Conservation (phyloP, 1,140 invertebrate species). For the Bombus superbus region DNA sequence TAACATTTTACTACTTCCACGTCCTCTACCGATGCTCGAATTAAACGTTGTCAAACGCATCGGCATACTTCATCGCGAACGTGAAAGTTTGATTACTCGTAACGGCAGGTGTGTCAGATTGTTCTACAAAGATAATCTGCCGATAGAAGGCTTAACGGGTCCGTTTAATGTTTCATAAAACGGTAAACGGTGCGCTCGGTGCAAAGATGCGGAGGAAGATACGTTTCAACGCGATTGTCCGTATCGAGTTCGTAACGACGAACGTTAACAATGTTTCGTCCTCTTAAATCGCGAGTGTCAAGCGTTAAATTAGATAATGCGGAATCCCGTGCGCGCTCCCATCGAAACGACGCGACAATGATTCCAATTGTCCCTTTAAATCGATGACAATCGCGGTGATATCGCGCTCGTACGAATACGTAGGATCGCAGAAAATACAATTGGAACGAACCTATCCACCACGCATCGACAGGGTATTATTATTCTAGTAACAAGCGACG, state of each 20-base stretch:
- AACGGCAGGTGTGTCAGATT: slow-evolving; percentile 18
- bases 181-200: not conserved
- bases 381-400: not conserved
- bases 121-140: slow-evolving; percentile 20
- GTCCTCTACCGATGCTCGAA: not conserved
- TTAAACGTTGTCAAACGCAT: not conserved
- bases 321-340: not conserved
- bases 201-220: slow-evolving; percentile 8
- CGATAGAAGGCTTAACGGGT: slow-evolving; percentile 8
- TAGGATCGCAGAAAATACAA: not conserved
- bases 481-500: slow-evolving; percentile 30
- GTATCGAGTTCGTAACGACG: not conserved
- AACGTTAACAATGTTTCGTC: slow-evolving; percentile 9
- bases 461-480: not conserved
- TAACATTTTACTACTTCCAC: not conserved
- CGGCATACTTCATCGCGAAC: not conserved
- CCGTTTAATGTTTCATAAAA: slow-evolving; percentile 10
- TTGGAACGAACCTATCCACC: not conserved
- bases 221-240: not conserved
- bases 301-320: slow-evolving; percentile 4
- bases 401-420: no score
- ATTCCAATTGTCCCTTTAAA: not conserved
- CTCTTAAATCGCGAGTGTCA: not conserved
- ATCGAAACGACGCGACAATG: not conserved
- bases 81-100: slow-evolving; percentile 22